phyloP scores from a whole-genome alignment of 2,113 vertebrate genomes.

The Thunnus maccoyii region DNA sequence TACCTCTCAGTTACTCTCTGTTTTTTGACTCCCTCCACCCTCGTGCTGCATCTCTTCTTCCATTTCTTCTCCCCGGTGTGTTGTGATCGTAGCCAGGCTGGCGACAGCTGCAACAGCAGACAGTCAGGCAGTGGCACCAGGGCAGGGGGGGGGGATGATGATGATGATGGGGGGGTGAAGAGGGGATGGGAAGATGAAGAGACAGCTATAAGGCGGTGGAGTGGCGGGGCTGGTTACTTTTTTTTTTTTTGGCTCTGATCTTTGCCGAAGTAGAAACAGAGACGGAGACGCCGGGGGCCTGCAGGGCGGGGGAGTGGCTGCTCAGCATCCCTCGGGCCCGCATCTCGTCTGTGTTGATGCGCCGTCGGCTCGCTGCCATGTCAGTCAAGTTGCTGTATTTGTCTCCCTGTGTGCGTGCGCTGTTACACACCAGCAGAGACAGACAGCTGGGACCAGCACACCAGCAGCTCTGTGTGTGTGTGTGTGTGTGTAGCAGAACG shows the following conservation, averaged over 20 bases:
- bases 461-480: slow-evolving; percentile 18
- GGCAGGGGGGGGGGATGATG: slow-evolving; percentile 36
- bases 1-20: slow-evolving; percentile 37
- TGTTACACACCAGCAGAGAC: background rate
- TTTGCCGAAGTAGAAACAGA: slow-evolving; percentile 44
- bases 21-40: slow-evolving; percentile 26
- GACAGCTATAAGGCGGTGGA: background rate
- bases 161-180: slow-evolving; percentile 10
- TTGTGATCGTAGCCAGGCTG: slow-evolving; percentile 66
- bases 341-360: slow-evolving; percentile 42
- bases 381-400: slow-evolving; percentile 23
- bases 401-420: background rate
- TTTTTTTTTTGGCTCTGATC: slow-evolving; percentile 46
- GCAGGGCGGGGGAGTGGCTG: background rate
- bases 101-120: slow-evolving; percentile 76
- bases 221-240: slow-evolving; percentile 36
- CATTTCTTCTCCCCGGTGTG: slow-evolving; percentile 54
- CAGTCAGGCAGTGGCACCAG: slow-evolving; percentile 46
- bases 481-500: background rate
- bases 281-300: slow-evolving; percentile 15
- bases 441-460: slow-evolving; percentile 13
- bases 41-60: slow-evolving; percentile 34
- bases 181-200: slow-evolving; percentile 45
- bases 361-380: slow-evolving; percentile 10
- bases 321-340: slow-evolving; percentile 28